Conservation (phyloP, 2,888 invertebrate genomes). For the Dyspetes luteomarginatus region DNA sequence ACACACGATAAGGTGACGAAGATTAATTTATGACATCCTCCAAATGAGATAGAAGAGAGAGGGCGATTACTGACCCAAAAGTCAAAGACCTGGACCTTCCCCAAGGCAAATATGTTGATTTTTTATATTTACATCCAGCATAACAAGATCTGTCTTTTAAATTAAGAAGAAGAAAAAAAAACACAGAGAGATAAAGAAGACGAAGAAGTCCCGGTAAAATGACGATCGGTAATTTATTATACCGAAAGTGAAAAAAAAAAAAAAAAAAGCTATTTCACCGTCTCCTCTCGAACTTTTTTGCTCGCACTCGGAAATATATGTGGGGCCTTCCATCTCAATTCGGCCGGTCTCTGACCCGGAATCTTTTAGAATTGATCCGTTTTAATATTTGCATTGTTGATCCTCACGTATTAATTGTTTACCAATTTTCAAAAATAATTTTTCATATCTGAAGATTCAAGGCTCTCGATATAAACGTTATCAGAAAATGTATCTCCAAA, state of each 20-base stretch:
- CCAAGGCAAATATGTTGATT: conserved; percentile 39
- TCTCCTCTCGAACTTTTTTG: conserved; percentile 35
- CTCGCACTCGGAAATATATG: conserved; percentile 23
- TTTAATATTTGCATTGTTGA: no score
- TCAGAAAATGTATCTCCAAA: no score
- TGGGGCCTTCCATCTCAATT: background rate
- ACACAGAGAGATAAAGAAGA: background rate
- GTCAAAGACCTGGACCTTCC: conserved; percentile 51
- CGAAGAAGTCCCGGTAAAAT: conserved; percentile 43
- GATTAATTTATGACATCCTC: conserved; percentile 28
- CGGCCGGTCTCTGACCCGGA: no score
- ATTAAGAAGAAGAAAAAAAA: conserved; percentile 21
- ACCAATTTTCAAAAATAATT: no score
- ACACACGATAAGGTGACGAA: background rate
- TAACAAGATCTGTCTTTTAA: conserved; percentile 31
- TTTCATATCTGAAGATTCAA: no score
- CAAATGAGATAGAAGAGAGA: background rate
- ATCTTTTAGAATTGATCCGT: no score
- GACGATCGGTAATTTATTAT: conserved; percentile 63
- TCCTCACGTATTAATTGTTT: no score
- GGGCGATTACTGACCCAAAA: conserved; percentile 45
- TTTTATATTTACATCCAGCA: conserved; percentile 2
- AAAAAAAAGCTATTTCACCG: conserved; percentile 16
- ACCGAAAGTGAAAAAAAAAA: conserved; percentile 1
- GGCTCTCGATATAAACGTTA: no score